phyloP scores from a whole-genome alignment of 2,888 invertebrate genomes.

The Embidobia sp. region DNA sequence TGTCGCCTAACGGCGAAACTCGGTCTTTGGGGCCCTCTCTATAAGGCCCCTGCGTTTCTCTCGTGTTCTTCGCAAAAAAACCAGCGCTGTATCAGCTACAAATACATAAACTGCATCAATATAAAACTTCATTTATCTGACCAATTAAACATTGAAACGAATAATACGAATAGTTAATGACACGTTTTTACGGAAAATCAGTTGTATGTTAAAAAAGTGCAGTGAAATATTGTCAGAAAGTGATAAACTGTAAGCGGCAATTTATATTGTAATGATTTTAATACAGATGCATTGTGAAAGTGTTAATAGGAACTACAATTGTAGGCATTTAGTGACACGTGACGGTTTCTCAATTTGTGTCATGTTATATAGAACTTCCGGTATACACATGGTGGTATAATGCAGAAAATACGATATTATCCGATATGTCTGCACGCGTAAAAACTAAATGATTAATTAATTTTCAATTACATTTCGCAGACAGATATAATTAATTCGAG shows the following conservation, averaged over 20 bases:
- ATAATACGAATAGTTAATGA: too few species aligned
- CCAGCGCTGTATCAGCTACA: slow-evolving; percentile 79
- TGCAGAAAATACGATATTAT: slow-evolving; percentile 24
- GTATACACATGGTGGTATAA: slow-evolving; percentile 19
- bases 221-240: too few species aligned
- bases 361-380: slow-evolving; percentile 33
- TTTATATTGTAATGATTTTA: slow-evolving; percentile 10
- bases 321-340: slow-evolving; percentile 17
- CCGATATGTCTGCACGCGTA: too few species aligned
- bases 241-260: too few species aligned
- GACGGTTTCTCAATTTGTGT: slow-evolving; percentile 37
- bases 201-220: too few species aligned
- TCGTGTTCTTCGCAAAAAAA: slow-evolving; percentile 73
- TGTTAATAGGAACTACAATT: slow-evolving; percentile 25
- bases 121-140: too few species aligned
- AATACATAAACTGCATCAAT: too few species aligned
- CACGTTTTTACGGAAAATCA: too few species aligned
- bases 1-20: slow-evolving; percentile 77
- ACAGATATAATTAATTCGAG: too few species aligned
- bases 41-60: slow-evolving; percentile 75
- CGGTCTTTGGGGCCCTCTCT: slow-evolving; percentile 75
- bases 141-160: too few species aligned
- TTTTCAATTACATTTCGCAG: too few species aligned
- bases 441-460: too few species aligned
- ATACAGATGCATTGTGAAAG: background rate